phyloP scores from a whole-genome alignment of 2,888 invertebrate genomes.

The Latheticus oryzae region DNA sequence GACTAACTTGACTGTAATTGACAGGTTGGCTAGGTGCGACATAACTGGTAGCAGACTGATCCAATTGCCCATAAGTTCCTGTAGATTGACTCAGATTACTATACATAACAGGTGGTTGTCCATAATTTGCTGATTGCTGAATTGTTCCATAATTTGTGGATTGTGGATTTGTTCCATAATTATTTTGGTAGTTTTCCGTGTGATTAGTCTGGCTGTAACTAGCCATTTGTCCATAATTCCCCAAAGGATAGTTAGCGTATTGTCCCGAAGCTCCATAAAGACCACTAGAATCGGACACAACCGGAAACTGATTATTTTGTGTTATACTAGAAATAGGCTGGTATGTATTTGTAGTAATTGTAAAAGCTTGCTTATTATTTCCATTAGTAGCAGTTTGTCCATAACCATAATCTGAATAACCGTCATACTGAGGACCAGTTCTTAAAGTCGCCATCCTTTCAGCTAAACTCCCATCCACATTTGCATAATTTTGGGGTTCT shows the following conservation, averaged over 20 bases:
- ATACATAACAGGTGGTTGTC: neutral
- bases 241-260: neutral
- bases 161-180: too few species aligned
- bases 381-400: slow-evolving; percentile 3
- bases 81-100: too few species aligned
- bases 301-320: slow-evolving; percentile 27
- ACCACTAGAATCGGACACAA: too few species aligned
- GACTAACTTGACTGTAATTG: neutral
- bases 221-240: slow-evolving; percentile 1
- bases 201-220: slow-evolving; percentile 1
- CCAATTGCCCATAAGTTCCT: too few species aligned
- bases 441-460: slow-evolving; percentile 22
- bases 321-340: slow-evolving; percentile 49
- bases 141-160: too few species aligned
- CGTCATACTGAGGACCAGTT: too few species aligned
- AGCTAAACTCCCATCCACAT: slow-evolving; percentile 6
- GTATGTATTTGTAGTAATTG: slow-evolving; percentile 53
- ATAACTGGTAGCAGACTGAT: neutral
- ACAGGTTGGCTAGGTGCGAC: neutral
- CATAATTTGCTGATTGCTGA: slow-evolving; percentile 5
- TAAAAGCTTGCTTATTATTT: slow-evolving; percentile 33
- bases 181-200: neutral
- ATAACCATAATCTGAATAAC: too few species aligned
- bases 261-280: neutral
- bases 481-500: slow-evolving; percentile 7